A percentile compares a stretch with the other conserved stretches of the same genome.
These are phyloP conservation scores for Xylota sylvarum DNA, from an alignment of 2,888 invertebrate species.

Conservation along the genomic window DNA sequence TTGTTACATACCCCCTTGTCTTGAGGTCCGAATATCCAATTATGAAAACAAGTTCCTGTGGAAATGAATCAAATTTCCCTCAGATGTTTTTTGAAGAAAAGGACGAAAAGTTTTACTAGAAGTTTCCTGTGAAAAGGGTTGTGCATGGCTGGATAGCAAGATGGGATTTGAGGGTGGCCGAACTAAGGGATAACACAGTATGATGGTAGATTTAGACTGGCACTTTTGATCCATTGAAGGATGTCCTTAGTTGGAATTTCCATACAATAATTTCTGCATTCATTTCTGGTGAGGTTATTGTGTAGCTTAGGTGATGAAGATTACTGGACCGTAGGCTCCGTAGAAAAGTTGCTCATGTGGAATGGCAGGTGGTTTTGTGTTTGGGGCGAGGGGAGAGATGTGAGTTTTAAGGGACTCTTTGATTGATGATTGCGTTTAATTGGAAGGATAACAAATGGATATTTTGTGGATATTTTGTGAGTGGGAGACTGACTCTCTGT, in stretches of 20 bases:
- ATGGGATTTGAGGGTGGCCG: neutral
- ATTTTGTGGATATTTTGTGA: slow-evolving; percentile 45
- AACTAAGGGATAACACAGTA: slow-evolving; percentile 13
- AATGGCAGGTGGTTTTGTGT: slow-evolving; percentile 36
- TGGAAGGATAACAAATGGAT: slow-evolving; percentile 74
- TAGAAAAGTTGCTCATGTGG: slow-evolving; percentile 25
- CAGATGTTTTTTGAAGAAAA: slow-evolving; percentile 2
- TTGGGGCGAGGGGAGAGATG: neutral
- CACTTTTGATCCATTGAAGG: slow-evolving; percentile 63
- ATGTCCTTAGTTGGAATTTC: slow-evolving; percentile 43
- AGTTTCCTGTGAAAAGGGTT: slow-evolving; percentile 35
- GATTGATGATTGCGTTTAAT: slow-evolving; percentile 75
- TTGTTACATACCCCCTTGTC: slow-evolving; percentile 9
- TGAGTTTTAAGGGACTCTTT: slow-evolving; percentile 58
- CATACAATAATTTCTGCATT: slow-evolving; percentile 40
- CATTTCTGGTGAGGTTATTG: slow-evolving; percentile 8
- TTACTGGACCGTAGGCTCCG: slow-evolving; percentile 30
- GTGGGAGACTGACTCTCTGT: slow-evolving; percentile 15
- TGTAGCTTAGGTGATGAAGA: slow-evolving; percentile 44
- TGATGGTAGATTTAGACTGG: slow-evolving; percentile 44
- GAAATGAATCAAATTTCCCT: slow-evolving; percentile 67
- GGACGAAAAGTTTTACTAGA: slow-evolving; percentile 38
- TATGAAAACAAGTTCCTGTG: slow-evolving; percentile 66
- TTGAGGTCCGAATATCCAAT: slow-evolving; percentile 61
- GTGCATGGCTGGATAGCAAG: neutral